Base-by-base conservation (phyloP, 2,888 invertebrate genomes). In the Cheilosia grossa region DNA sequence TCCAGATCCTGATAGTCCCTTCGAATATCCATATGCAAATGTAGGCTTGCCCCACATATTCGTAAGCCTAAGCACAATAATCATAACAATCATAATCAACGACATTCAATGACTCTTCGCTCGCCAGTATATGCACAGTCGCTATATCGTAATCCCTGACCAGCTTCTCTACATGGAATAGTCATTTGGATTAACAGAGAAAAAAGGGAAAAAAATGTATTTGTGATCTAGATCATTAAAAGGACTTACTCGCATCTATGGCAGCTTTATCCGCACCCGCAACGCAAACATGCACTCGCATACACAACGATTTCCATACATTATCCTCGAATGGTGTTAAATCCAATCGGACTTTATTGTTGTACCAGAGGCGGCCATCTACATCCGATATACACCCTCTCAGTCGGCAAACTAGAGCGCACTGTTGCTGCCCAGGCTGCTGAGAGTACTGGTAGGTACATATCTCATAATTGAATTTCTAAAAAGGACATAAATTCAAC, bases 21-120 rank as follows among this genome's bases (percentile, higher is more conserved):
- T 33, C 13, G 37, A 47, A 40, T 40, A 33, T 56, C 61, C 56
- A 66, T 75, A 72, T 80, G 75, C 83, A 80, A 70, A 85, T 80
- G 19, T 27, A 66, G 27, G 24, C 64, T 54, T 69, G 40, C 47
- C 54, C 24, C 61, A 70, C 61, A 70, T 70, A 27, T 27, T 27
- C 27, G 5, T 27, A 59, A 47, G 70, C 80, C 64, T 75, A 70
- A 42, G 73, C 64, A 61, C 80, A 64, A 70, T 66, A 58, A 75
- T 80, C 74, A 83, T 74, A 75, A 44, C 70, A 70, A 67, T 80
- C 83, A 75, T 85, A 80, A 85, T 85, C 83, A 80, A 69, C 66
- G 59, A 63, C 69, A 64, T 40, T 58, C 53, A 64, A 74, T 67
- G 72, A 59, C 67, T 42, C 49, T 40, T 10, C 27, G 27, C 58